Conservation (phyloP, 2,888 invertebrate genomes). For the Neoscelio sp. region DNA sequence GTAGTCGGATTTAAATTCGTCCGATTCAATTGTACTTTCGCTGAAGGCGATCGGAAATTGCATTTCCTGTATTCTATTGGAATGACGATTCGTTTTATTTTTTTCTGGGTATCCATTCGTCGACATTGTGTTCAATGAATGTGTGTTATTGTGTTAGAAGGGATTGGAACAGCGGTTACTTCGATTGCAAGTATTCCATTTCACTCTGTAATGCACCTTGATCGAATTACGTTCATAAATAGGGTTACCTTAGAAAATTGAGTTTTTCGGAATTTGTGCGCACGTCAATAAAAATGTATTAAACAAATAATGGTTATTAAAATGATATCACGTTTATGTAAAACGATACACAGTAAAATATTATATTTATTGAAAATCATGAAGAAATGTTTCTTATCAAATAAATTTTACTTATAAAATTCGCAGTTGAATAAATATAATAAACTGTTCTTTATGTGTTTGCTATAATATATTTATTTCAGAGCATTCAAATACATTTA, state of each 20-base stretch:
- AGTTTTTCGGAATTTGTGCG: neutral
- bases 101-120: conserved; percentile 25
- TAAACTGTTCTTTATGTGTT: too few species aligned
- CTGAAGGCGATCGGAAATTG: conserved; percentile 34
- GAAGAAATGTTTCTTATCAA: too few species aligned
- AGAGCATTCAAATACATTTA: too few species aligned
- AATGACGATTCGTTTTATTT: conserved; percentile 40
- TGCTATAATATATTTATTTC: too few species aligned
- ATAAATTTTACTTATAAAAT: too few species aligned
- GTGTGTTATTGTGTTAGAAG: conserved; percentile 41
- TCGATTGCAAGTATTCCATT: conserved; percentile 21
- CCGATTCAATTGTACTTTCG: conserved; percentile 22
- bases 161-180: conserved; percentile 35
- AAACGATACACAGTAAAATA: too few species aligned
- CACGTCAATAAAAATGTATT: neutral
- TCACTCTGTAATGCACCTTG: conserved; percentile 8
- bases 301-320: neutral
- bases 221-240: conserved; percentile 17
- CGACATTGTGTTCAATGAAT: conserved; percentile 37
- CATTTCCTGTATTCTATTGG: conserved; percentile 38
- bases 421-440: too few species aligned
- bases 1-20: conserved; percentile 27
- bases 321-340: too few species aligned
- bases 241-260: conserved; percentile 2
- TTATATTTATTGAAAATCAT: too few species aligned